Base-by-base conservation (phyloP, 1,140 invertebrate genomes). In the Drosophila auraria region DNA sequence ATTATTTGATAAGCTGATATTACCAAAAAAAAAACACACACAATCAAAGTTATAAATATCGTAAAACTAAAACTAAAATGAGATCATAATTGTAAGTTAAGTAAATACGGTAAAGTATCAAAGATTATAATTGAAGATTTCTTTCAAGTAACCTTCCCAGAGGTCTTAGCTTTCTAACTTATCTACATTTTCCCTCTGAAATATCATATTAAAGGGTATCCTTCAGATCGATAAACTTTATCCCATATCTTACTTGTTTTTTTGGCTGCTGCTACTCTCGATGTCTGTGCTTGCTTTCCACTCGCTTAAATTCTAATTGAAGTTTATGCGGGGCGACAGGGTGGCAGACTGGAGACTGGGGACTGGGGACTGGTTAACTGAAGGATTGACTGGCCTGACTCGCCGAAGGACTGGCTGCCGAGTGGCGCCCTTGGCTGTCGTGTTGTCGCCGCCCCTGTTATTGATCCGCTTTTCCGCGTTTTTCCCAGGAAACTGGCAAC, bases 261-360 rank as follows among this genome's bases (percentile, higher is more conserved):
- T 8, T 23, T 27, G 25, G 38, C 59, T 56, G 65, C 63, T 58
- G 49, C 33, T 53, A 23, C 33, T 44, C 23, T 60, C 60, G 12
- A 30, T 78, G 62, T 66, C 69, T 66, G 3, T 38, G 60, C 50
- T 54, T n/a, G 61, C 61, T 77, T 84, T 73, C 42, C 78, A 53
- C 57, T 80, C 65, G 79, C 83, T 87, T 80, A 59, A 79, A 66
- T 72, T 62, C 75, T 82, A 87, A 87, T 87, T 87, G 72, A 78
- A 83, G 77, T 80, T 80, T 76, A 79, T 56, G 51, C 59, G 58
- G 75, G 65, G 56, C 69, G 57, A 59, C 80, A 79, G 42, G 60
- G 53, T 15, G 53, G 17, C 53, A 57, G 15, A 33, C 33, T 33
- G 33, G 33, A 11, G 33, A 36, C 33, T 27, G 53, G 42, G 57